Base-by-base conservation (phyloP, 1,140 invertebrate genomes). In the Drosophila micromelanica region DNA sequence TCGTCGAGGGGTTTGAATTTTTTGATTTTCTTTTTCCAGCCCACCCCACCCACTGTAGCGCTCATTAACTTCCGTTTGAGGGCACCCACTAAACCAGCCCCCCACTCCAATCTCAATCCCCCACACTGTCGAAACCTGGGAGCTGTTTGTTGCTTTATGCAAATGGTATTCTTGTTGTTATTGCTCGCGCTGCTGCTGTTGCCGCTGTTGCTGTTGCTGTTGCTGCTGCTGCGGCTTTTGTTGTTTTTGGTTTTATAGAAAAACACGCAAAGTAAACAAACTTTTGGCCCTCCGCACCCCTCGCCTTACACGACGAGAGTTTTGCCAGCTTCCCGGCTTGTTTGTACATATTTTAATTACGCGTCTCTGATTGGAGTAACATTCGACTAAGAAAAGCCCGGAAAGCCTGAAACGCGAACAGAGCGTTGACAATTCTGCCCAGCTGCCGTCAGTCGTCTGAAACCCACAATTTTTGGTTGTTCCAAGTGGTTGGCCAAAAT, bases 291-390 rank as follows among this genome's bases (percentile, higher is more conserved):
- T 46, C 40, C 48, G 23, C 62, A 63, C 54, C 13, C 45, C 71
- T 62, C 49, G 23, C 40, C 27, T 45, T 62, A 69, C 57, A 51
- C 32, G 23, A 49, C 45, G 54, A 52, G 63, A 72, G 57, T 65
- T 73, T 73, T 80, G 65, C 55, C 63, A 67, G 46, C 65, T 65
- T 70, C 55, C 67, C 48, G 78, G 49, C 70, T 76, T 86, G 82
- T 86, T 86, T 87, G 79, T 78, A 89, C 79, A 87, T 87, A 82
- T 89, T 87, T 87, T 87, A 87, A 87, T 87, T 87, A 82, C 82
- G 82, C 84, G 76, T 73, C 79, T 89, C 84, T 82, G 82, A 87
- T 87, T 87, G 82, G 63, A 74, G 68, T 67, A 78, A 59, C 65
- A 86, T 75, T 85, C 67, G 63, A 42, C 30, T 20, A 8, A 20